Base-by-base conservation (phyloP, 2,797 vertebrate genomes). In the Natrix natrix region DNA sequence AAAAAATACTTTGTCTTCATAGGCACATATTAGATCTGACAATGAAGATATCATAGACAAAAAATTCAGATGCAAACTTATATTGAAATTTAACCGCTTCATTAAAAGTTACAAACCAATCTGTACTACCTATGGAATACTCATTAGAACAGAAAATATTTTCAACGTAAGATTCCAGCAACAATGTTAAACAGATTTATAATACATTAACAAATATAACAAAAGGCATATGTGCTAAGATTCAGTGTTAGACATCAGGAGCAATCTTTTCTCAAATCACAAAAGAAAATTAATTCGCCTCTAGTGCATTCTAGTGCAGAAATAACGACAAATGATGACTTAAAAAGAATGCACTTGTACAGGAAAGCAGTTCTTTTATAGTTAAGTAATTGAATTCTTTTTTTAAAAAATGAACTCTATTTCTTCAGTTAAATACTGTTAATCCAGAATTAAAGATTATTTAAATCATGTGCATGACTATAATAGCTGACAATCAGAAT, bases 291-390 rank as follows among this genome's bases (percentile, higher is more conserved):
- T 66, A 12, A n/a, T 66, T 66, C 28, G 0, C 28, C 11, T 66
- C 61, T 13, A 28, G 12, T n/a, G n/a, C n/a, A n/a, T n/a, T n/a
- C n/a, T n/a, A n/a, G n/a, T n/a, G n/a, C n/a, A 63, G 61, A 63
- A 66, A 26, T n/a, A 10, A 48, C 0, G 24, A 86, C 16, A 74
- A 74, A 87, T 88, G 32, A n/a, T 28, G 32, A 66, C 32, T 54
- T 87, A 5, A 87, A 55, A 74, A 87, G 4, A 83, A 55, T 10
- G 94, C 93, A 92, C 78, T 93, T 90, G 90, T 92, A 91, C 83
- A 2, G 17, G 86, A 94, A 87, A 59, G 59, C 54, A 66, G 32
- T 8, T 88, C 90, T 57, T 56, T 55, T 28, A 11, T 60, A 37
- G 0, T 14, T 16, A 52, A 74, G 56, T 1, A 11, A 13, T n/a